phyloP scores from a whole-genome alignment of 2,113 vertebrate species.

The Pseudorhombus dupliciocellatus region DNA sequence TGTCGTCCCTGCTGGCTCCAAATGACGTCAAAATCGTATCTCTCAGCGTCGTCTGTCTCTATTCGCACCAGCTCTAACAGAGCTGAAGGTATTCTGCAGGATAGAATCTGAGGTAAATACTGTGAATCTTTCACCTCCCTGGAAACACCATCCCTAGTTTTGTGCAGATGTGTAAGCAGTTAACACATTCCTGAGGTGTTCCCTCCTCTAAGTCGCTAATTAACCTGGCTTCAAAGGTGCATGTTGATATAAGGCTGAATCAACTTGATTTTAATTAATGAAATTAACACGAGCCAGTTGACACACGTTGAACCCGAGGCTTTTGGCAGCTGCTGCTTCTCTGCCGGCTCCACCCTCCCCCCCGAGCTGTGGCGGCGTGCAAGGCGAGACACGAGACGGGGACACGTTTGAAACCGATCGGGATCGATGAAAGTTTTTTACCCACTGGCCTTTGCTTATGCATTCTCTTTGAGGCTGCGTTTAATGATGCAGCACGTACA shows the following conservation, averaged over 20 bases:
- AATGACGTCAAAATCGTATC: no score
- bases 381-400: conserved; percentile 34
- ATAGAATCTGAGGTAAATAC: no score
- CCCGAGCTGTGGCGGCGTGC: conserved; percentile 13
- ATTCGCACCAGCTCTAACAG: no score
- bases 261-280: conserved; percentile 31
- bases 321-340: background rate
- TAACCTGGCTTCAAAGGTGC: conserved; percentile 6
- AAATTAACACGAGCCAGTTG: conserved; percentile 37
- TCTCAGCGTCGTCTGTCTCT: no score
- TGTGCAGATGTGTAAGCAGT: background rate
- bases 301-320: conserved; percentile 12
- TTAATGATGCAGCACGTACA: conserved; percentile 37
- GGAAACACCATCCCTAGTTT: background rate
- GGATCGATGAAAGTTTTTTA: conserved; percentile 32
- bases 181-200: background rate
- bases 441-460: conserved; percentile 40
- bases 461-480: conserved; percentile 26
- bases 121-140: no score
- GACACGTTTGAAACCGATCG: conserved; percentile 27
- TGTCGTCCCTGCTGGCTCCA: no score
- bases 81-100: no score
- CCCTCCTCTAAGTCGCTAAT: background rate
- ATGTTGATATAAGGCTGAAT: background rate
- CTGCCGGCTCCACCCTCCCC: background rate